These are phyloP conservation scores for Psix sp. DNA, from an alignment of 1,140 invertebrate species.

Conservation along the genomic window DNA sequence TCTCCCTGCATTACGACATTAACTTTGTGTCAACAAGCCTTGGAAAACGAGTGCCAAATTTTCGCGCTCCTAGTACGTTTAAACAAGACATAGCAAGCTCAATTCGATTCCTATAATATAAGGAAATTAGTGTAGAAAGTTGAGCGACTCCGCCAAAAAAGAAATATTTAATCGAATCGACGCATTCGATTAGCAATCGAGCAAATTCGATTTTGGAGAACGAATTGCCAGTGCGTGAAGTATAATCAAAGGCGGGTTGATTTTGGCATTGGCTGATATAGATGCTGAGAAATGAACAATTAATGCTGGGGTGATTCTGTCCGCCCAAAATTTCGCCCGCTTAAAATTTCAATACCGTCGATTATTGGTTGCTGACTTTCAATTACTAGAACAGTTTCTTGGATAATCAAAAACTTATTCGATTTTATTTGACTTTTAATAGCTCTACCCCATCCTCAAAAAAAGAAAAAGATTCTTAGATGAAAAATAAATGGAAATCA, in stretches of 20 bases:
- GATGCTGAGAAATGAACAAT: slow-evolving; percentile 76
- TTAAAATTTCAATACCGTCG: slow-evolving; percentile 62
- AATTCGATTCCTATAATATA: background rate
- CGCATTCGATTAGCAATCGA: slow-evolving; percentile 72
- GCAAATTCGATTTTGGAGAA: slow-evolving; percentile 67
- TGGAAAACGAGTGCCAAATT: slow-evolving; percentile 30
- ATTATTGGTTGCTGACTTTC: slow-evolving; percentile 55
- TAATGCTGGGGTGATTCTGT: slow-evolving; percentile 68
- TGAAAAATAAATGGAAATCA: no score
- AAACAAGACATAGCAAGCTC: slow-evolving; percentile 24
- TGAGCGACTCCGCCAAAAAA: background rate
- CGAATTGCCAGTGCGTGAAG: slow-evolving; percentile 65
- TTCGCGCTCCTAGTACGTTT: slow-evolving; percentile 47
- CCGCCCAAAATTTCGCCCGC: slow-evolving; percentile 67
- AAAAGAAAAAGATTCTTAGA: no score
- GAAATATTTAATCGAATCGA: slow-evolving; percentile 62
- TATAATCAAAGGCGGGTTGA: slow-evolving; percentile 61
- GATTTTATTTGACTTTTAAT: no score
- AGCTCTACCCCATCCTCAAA: no score
- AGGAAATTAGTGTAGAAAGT: background rate
- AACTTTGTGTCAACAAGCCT: slow-evolving; percentile 52
- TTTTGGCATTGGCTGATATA: slow-evolving; percentile 68
- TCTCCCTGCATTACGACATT: slow-evolving; percentile 45
- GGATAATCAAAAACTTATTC: no score
- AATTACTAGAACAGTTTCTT: no score